phyloP scores from a whole-genome alignment of 1,140 invertebrate species.

The Magallana gigas region DNA sequence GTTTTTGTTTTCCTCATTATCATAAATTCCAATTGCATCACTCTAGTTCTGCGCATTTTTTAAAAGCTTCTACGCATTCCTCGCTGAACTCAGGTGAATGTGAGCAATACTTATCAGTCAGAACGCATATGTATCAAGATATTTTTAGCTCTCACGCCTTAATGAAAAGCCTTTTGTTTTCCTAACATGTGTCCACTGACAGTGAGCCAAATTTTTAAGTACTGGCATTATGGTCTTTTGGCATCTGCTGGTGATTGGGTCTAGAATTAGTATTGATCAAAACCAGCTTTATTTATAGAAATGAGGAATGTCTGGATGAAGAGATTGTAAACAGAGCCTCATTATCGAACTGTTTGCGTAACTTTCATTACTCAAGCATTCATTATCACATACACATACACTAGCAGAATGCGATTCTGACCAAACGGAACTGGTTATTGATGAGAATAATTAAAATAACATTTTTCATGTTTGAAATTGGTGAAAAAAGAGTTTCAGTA shows the following conservation, averaged over 20 bases:
- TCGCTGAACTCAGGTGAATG: not conserved
- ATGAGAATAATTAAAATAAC: no score
- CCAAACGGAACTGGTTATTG: no score
- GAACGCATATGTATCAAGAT: not conserved
- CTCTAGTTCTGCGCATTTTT: not conserved
- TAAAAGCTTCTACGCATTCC: not conserved
- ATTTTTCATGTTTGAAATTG: no score
- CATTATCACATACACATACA: no score
- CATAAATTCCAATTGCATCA: slow-evolving; percentile 17
- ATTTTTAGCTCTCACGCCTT: not conserved
- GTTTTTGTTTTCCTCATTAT: not conserved
- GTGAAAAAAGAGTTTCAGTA: no score
- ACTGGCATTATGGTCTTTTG: not conserved
- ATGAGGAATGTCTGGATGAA: not conserved
- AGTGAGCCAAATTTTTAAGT: not conserved
- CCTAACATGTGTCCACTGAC: slow-evolving; percentile 11
- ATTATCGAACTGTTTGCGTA: not conserved
- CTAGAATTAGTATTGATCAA: not conserved
- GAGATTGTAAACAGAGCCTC: slow-evolving; percentile 6
- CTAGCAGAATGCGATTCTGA: no score
- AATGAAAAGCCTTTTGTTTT: not conserved
- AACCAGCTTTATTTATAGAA: not conserved
- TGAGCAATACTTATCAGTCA: not conserved
- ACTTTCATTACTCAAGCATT: not conserved
- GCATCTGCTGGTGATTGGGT: not conserved